Base-by-base conservation (phyloP, 1,140 invertebrate species). In the Drosophila aff. region DNA sequence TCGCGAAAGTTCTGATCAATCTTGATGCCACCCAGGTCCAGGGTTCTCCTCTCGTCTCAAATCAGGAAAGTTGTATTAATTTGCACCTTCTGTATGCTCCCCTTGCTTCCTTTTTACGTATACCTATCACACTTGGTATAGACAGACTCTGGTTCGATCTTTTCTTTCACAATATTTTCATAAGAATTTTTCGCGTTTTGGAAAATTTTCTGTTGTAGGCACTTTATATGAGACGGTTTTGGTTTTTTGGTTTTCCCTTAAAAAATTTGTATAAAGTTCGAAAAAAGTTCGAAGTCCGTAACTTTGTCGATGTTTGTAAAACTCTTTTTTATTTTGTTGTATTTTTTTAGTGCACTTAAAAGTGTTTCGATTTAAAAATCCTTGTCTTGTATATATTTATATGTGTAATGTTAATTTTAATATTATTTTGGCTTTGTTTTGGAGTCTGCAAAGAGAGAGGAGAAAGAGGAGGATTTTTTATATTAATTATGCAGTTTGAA, bases 221-320 rank as follows among this genome's bases (percentile, higher is more conserved):
- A 87, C 84, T 87, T 87, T 87, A 55, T 62, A 59, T 86, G 44
- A 87, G 84, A 87, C 84, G 84, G 84, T 89, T 89, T 89, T 84
- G 84, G 67, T 87, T 87, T 86, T 23, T 23, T 23, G 80, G 73
- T 78, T 77, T 81, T 57, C 68, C 21, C 53, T 3, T 80, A 15
- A 21, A 63, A 71, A 71, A 71, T 71, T 81, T 59, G 50, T 76
- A 59, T 62, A 67, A 67, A 53, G 38, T 71, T 71, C 33, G 47
- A 41, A 36, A 47, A 31, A 68, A 46, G 15, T 40, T 55, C 53
- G 36, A 55, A 55, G 7, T 40, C 53, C 53, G n/a, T 33, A 52
- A 5, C 28, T 38, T 18, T 71, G 57, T 80, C 58, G 50, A 46
- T 60, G 62, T 57, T 36, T 41, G 23, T 43, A 72, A 49, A 69